phyloP scores from a whole-genome alignment of 2,113 vertebrate species.

The Pangasianodon gigas region DNA sequence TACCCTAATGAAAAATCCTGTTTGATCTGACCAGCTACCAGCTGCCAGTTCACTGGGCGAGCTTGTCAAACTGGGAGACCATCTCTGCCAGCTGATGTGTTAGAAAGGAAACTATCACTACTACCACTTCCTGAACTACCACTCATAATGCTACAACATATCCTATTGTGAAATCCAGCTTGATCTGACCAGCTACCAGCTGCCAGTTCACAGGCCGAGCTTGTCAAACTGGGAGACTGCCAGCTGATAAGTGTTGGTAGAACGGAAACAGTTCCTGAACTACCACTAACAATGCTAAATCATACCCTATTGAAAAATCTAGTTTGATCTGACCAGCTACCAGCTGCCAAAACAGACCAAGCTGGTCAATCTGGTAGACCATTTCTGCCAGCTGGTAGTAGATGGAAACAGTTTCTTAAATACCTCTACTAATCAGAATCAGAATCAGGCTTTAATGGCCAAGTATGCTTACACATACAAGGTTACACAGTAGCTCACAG shows the following conservation, averaged over 20 bases:
- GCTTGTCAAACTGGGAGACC: too few species aligned
- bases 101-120: background rate
- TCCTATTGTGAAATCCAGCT: background rate
- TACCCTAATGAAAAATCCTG: background rate
- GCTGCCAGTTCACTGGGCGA: too few species aligned
- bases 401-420: background rate
- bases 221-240: background rate
- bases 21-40: background rate
- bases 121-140: background rate
- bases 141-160: background rate
- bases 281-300: background rate
- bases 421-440: background rate
- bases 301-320: background rate
- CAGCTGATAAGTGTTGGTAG: background rate
- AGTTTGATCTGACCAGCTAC: background rate
- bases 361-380: background rate
- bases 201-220: background rate
- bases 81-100: background rate
- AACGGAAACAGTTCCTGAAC: background rate
- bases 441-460: background rate
- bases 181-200: background rate
- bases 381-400: background rate
- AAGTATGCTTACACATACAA: too few species aligned
- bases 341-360: too few species aligned
- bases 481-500: background rate